phyloP scores from a whole-genome alignment of 1,140 invertebrate genomes.

The Pinna nobilis region DNA sequence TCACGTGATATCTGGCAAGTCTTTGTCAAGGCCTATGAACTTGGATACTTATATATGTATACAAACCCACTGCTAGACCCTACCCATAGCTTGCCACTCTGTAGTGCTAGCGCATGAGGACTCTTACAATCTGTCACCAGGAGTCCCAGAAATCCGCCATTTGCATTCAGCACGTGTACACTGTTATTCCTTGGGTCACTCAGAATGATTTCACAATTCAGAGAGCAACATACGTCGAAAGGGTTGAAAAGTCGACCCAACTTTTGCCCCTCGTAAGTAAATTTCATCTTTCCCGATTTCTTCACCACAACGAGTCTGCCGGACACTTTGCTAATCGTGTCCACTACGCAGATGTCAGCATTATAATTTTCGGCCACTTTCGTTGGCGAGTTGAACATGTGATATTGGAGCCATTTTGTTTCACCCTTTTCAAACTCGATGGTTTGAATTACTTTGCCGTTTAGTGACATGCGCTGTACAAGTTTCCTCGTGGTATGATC shows the following conservation, averaged over 20 bases:
- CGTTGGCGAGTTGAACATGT: conserved; percentile 9
- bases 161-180: conserved; percentile 1
- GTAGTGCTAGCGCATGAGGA: background rate
- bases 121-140: background rate
- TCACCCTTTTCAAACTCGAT: conserved; percentile 5
- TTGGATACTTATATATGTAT: conserved; percentile 3
- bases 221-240: conserved; percentile 10
- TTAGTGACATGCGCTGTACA: conserved; percentile 10
- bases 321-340: background rate
- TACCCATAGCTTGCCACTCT: background rate
- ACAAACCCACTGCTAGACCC: conserved; percentile 5
- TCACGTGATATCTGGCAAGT: no score
- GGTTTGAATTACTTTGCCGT: background rate
- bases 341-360: conserved; percentile 3
- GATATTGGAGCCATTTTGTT: conserved; percentile 15
- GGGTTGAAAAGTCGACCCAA: conserved; percentile 14
- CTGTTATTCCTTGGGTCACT: conserved; percentile 2
- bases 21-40: no score
- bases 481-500: conserved; percentile 1
- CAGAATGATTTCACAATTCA: conserved; percentile 1
- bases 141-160: background rate
- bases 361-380: conserved; percentile 5
- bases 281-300: conserved; percentile 1
- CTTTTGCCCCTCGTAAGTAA: conserved; percentile 1
- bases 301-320: background rate